Base-by-base conservation (phyloP, 2,797 vertebrate genomes). In the Melanotaenia parkinsoni region DNA sequence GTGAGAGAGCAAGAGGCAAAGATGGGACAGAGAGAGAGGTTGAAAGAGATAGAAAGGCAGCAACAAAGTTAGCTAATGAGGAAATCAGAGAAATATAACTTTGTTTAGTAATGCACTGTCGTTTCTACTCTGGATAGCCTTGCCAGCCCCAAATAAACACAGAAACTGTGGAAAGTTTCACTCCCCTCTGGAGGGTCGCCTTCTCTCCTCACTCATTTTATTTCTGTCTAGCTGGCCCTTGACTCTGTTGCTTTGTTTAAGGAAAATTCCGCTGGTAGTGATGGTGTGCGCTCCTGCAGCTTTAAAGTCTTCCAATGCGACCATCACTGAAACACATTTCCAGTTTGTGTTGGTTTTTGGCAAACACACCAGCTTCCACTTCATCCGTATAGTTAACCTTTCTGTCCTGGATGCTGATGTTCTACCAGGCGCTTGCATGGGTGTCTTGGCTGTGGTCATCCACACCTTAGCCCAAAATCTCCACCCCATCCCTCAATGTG, bases 81-180 rank as follows among this genome's bases (percentile, higher is more conserved):
- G 43, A 79, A 57, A 81, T 72, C 51, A 71, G 50, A 76, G 60
- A 74, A 50, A 56, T 59, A 77, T 74, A 69, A 67, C 30, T 18
- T 61, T 51, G 53, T 74, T 85, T 77, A 72, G 70, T 77, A 78
- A 82, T 71, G 32, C 80, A 56, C 76, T 83, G 81, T 83, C 79
- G 54, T 76, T 60, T 70, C 72, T 78, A 79, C 64, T 50, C 76
- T 66, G 51, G 26, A 7, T 20, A 59, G 60, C 77, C 84, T 66
- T 84, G 87, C 88, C 90, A 90, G 80, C 83, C 77, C 82, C 93
- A 91, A 87, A 87, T 92, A 90, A 92, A 90, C 83, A 91, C 74
- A 47, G 72, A 90, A 91, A 86, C 88, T 83, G 89, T 91, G 94
- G 94, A 94, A 94, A 94, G 90, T 91, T 93, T 91, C 91, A 72